Evolutionary conservation across 2,797 vertebrate genomes (phyloP), one percentile per base, ranked within the genome.

Genomic region (Sebastiscus tertius): DNA sequence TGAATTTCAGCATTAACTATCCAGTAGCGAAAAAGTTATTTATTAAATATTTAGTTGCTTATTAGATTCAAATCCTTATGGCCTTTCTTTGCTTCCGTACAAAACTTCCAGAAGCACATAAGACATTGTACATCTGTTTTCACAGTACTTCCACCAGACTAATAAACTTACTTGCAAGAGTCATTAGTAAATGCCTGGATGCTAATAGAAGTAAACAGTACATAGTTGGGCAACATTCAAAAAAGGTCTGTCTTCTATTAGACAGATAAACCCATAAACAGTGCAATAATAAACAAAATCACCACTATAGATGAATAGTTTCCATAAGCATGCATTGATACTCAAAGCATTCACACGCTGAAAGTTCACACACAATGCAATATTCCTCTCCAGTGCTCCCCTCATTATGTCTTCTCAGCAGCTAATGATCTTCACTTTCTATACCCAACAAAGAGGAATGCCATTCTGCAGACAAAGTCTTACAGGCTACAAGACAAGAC

Each of bases 361-460:
- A 36, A 49, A 67, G 62, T 72, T 74, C 81, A 76, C 31, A 72
- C 62, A 65, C 52, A 80, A 62, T 39, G 42, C 26, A 31, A 16
- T 55, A 65, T 66, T 77, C 64, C 75, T 86, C 58, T 80, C 64
- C 61, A 66, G 22, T 49, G 60, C 81, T 84, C 61, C 60, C 39
- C 79, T 91, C 82, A 86, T 92, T 89, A 88, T 72, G 79, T 84
- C 69, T 75, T 69, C 76, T 81, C 77, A 73, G 84, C 82, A 67
- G 71, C 85, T 83, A 90, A 89, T 83, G 80, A 90, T 91, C 88
- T 82, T 79, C 67, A 71, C 75, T 82, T 82, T 82, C 70, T 73
- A 66, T 49, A 33, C 12, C 73, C 64, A 68, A 83, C 87, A 92
- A 85, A 87, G 59, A 70, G 18, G 81, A 72, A 75, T 58, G 74